Base-by-base conservation (phyloP, 2,888 invertebrate species). In the Barypeithes pellucidus region DNA sequence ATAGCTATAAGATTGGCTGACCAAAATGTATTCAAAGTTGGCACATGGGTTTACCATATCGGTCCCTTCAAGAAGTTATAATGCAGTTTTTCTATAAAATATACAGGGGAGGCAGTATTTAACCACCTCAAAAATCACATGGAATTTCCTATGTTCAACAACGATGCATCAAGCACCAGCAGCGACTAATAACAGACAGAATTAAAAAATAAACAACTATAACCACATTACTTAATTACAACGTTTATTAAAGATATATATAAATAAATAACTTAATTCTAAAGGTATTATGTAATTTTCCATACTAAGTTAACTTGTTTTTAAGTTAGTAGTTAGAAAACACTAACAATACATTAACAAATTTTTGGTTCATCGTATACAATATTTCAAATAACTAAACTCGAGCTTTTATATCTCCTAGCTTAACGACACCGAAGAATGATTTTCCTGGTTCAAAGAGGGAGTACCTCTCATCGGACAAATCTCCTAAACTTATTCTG, bases 341-440 rank as follows among this genome's bases (percentile, higher is more conserved):
- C 0, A 45, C 5, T 29, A 47, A 45, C 29, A 62, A 47, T n/a
- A 45, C 29, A 16, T 33, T 18, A 43, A 52, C 14, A 52, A 45
- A 45, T 47, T 57, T 52, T 24, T 69, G 61, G 39, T 33, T 24
- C 24, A 24, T 22, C n/a, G 5, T 50, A 22, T 24, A 50, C 0
- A 24, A 3, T 18, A 12, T 16, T 33, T 33, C 5, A n/a, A 8
- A 33, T 9, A 16, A 1, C 20, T 65, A 72, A 3, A 14, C n/a
- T 52, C 57, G 36, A 39, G 54, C 47, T 75, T 82, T 85, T 29
- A 83, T 73, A 78, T 91, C 91, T 14, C 90, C 91, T n/a, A 93
- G 85, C 85, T 93, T 94, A 65, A 94, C 89, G n/a, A 94, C 88
- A 39, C 95, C 95, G 79, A 95, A 94, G 87, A 94, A 95, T 80